Conservation (phyloP, 2,113 vertebrate genomes). For the Pelobates fuscus region DNA sequence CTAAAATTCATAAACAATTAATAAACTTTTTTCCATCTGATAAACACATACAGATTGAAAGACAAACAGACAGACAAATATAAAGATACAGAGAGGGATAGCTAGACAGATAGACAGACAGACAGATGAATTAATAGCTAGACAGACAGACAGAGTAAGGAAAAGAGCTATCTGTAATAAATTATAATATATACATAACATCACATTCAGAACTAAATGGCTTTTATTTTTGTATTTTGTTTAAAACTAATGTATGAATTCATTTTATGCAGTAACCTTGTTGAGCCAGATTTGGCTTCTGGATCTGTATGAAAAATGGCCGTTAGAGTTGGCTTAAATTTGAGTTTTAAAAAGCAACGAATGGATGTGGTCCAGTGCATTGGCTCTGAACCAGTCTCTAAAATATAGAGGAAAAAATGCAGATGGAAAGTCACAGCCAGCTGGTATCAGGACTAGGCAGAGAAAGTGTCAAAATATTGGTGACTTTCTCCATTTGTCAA, state of each 20-base stretch:
- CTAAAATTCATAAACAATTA: no score
- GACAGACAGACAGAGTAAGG: no score
- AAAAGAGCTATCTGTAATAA: no score
- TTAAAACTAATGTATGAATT: slow-evolving; percentile 25
- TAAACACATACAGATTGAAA: no score
- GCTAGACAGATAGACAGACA: no score
- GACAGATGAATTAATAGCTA: no score
- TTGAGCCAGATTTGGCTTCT: slow-evolving; percentile 70
- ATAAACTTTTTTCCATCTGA: no score
- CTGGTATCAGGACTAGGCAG: slow-evolving; percentile 89
- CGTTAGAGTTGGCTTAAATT: slow-evolving; percentile 74
- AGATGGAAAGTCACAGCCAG: slow-evolving; percentile 88
- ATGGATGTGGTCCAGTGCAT: slow-evolving; percentile 88
- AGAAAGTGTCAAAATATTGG: slow-evolving; percentile 84
- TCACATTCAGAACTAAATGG: neutral
- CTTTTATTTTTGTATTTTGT: slow-evolving; percentile 3
- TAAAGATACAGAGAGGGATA: no score
- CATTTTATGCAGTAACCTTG: slow-evolving; percentile 54
- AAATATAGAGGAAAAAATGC: slow-evolving; percentile 86
- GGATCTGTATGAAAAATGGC: slow-evolving; percentile 73
- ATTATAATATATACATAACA: neutral
- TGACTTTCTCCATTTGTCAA: slow-evolving; percentile 84
- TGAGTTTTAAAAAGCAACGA: slow-evolving; percentile 79
- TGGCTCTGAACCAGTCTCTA: slow-evolving; percentile 94
- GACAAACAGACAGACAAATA: no score